A percentile compares a stretch with the other conserved stretches of the same genome.
phyloP scores from a whole-genome alignment of 2,113 vertebrate species.

The Tor tambroides region DNA sequence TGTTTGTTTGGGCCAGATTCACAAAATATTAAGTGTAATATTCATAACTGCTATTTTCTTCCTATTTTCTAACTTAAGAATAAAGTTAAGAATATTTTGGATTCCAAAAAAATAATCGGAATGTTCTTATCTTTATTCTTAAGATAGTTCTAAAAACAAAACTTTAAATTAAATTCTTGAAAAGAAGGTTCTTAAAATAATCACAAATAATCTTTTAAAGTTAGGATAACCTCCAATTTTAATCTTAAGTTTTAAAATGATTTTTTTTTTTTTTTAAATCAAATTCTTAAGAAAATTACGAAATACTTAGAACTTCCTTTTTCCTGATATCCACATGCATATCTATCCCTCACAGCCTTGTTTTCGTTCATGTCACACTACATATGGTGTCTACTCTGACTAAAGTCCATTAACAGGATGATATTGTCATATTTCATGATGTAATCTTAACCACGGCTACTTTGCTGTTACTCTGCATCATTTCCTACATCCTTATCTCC shows the following conservation, averaged over 20 bases:
- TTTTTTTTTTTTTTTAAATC: background rate
- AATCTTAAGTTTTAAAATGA: background rate
- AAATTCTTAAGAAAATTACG: background rate
- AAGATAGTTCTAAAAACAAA: background rate
- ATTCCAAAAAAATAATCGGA: background rate
- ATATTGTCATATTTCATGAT: slow-evolving; percentile 17
- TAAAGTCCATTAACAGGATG: background rate
- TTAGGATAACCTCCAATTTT: background rate
- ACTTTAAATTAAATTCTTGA: background rate
- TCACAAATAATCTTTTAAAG: background rate
- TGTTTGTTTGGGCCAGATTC: background rate
- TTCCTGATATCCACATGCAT: background rate
- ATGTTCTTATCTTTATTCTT: background rate
- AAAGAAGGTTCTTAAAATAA: background rate
- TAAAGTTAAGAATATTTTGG: background rate
- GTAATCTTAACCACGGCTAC: background rate
- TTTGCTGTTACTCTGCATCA: background rate
- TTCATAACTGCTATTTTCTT: background rate
- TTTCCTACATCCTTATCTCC: slow-evolving; percentile 29
- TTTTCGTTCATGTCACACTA: background rate
- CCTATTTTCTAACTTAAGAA: background rate
- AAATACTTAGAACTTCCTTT: background rate
- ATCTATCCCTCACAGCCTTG: background rate
- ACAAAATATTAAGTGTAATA: background rate
- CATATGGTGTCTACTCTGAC: background rate